Percentiles rank a stretch among this genome's conserved stretches.
These are phyloP conservation scores for Petrocephalus schoutedeni DNA, from an alignment of 2,797 vertebrate genomes.

Conservation along the genomic window DNA sequence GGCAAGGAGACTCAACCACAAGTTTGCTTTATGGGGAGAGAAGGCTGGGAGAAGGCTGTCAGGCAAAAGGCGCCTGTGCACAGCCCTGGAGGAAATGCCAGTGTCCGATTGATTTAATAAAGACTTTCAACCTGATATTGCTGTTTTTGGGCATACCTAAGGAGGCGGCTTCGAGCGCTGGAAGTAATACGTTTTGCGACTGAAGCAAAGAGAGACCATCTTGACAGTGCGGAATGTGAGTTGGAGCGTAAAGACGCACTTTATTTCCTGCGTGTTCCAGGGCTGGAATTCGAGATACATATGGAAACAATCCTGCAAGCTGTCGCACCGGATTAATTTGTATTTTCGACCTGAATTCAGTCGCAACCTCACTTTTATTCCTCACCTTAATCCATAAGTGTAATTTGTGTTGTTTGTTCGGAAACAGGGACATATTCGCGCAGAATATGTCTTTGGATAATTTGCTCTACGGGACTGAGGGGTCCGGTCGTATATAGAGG, in stretches of 20 bases:
- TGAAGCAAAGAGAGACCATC: constrained; percentile 23
- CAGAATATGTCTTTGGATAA: constrained; percentile 27
- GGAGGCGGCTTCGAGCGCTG: constrained; percentile 27
- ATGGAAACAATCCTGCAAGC: constrained; percentile 44
- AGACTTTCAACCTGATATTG: constrained; percentile 37
- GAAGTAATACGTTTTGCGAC: constrained; percentile 17
- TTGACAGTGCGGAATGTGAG: constrained; percentile 31
- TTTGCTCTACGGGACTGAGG: not conserved
- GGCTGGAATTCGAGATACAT: constrained; percentile 34
- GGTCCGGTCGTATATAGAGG: not conserved
- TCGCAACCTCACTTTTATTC: constrained; percentile 32
- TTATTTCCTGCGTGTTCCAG: constrained; percentile 24
- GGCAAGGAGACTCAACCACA: constrained; percentile 39
- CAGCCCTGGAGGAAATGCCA: constrained; percentile 42
- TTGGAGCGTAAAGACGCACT: constrained; percentile 30
- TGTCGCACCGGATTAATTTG: constrained; percentile 40
- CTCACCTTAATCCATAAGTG: not conserved
- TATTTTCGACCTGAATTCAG: constrained; percentile 41
- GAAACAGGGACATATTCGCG: constrained; percentile 14
- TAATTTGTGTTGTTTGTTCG: not conserved
- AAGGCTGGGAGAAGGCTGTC: constrained; percentile 26
- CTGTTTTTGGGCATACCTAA: constrained; percentile 40
- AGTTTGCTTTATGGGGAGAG: constrained; percentile 31
- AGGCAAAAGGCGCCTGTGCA: not conserved
- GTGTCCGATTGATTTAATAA: constrained; percentile 41